Base-by-base conservation (phyloP, 1,140 invertebrate species). In the Neomicropteryx cornuta region DNA sequence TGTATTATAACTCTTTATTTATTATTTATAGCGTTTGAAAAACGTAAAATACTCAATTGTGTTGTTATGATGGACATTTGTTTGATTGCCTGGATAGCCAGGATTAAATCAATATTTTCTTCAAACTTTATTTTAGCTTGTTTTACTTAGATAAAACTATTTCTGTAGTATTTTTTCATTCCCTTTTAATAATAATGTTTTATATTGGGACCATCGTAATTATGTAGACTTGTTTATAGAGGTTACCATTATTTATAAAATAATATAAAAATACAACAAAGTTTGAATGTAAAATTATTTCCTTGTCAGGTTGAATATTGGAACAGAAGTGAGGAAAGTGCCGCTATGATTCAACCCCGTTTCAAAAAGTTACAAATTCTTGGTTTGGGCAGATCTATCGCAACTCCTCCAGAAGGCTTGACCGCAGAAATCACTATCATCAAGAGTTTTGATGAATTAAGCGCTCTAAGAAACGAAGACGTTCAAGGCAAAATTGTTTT, bases 401-500 rank as follows among this genome's bases (percentile, higher is more conserved):
- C 68, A 34, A 82, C 81, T 23, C 65, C 71, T 3, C 42, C 50
- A 4, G 66, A 72, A 38, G 78, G 82, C 21, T 76, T 83, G 21
- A 71, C 63, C 14, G 78, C 77, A 8, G 58, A 75, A 43, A 75
- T 68, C 14, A 50, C 83, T n/a, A 76, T 81, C 1, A 77, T 83
- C 0, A 60, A 61, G 30, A 67, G 57, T 41, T 82, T 82, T 55
- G 69, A 74, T 10, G 78, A 83, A 51, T 57, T 83, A 2, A 45
- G 68, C 35, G 28, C 42, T 22, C 58, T 62, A 42, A 53, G 61
- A 11, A 36, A 54, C 11, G 60, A 70, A 43, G 62, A 71, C 41
- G 51, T 50, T 19, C 48, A 52, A 37, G 77, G 76, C 17, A 82
- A 83, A 61, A 83, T 85, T 19, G 75, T 84, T 2, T 73, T 83